phyloP scores from a whole-genome alignment of 2,888 invertebrate genomes.

The Ichneumon xanthorius region DNA sequence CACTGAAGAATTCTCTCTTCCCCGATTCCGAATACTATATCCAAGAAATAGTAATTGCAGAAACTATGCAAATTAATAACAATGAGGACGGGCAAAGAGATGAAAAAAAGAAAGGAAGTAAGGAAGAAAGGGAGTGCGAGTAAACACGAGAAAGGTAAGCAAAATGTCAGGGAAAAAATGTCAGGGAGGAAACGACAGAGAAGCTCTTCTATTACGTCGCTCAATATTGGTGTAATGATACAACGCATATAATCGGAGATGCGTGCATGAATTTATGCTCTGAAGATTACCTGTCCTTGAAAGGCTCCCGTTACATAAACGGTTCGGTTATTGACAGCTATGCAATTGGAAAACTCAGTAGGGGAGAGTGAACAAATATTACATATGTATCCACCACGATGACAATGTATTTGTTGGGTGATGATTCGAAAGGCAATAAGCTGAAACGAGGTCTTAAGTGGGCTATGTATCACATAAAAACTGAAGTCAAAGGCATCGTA shows the following conservation, averaged over 20 bases:
- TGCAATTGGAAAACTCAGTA: conserved; percentile 27
- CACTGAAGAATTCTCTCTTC: conserved; percentile 13
- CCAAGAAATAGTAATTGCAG: conserved; percentile 1
- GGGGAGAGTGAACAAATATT: neutral
- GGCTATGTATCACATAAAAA: conserved; percentile 14
- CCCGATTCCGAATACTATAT: conserved; percentile 20
- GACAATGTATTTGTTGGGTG: conserved; percentile 8
- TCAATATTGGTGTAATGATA: conserved; percentile 20
- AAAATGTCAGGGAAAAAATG: neutral
- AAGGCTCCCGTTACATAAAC: neutral
- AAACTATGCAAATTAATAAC: neutral
- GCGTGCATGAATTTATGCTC: conserved; percentile 31
- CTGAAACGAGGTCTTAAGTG: neutral
- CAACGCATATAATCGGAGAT: neutral
- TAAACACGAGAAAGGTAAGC: neutral
- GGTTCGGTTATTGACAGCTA: conserved; percentile 14
- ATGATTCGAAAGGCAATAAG: neutral
- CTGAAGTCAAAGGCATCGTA: neutral
- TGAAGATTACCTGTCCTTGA: conserved; percentile 16
- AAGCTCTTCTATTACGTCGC: conserved; percentile 14
- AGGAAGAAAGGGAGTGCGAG: no score
- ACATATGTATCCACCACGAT: neutral
- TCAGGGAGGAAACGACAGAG: neutral
- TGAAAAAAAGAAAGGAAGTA: neutral
- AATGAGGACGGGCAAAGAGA: neutral